These are phyloP conservation scores for Agelaius tricolor DNA, from an alignment of 2,113 vertebrate genomes.

Conservation along the genomic window DNA sequence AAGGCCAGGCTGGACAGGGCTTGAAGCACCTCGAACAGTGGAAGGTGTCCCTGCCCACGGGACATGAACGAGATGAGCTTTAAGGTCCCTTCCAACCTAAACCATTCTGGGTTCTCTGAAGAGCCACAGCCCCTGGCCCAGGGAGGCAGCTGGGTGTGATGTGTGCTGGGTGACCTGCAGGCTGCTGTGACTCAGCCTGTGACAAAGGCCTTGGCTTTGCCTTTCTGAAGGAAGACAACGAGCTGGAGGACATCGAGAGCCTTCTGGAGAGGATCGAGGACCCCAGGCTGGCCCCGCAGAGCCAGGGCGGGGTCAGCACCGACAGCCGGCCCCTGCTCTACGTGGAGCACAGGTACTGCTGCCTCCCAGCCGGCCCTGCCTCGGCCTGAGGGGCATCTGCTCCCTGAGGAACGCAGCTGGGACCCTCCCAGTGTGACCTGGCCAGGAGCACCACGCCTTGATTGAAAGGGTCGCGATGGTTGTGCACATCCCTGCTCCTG, in stretches of 20 bases:
- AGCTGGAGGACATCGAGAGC: conserved; percentile 85
- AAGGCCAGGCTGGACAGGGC: accelerated
- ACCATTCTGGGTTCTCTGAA: background rate
- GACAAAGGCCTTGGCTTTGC: background rate
- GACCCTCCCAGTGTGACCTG: background rate
- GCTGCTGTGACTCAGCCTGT: background rate
- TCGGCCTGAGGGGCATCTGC: accelerated
- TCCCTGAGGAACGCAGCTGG: accelerated
- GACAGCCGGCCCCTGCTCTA: conserved; percentile 83
- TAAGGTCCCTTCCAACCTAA: background rate
- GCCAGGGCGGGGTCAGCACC: conserved; percentile 40
- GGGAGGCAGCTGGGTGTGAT: background rate
- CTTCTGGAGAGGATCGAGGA: conserved; percentile 86
- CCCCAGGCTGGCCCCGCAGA: conserved; percentile 71
- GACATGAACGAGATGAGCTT: background rate
- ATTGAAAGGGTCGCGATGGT: background rate
- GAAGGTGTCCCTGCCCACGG: background rate
- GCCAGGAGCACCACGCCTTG: background rate
- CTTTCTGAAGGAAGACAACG: conserved; percentile 64
- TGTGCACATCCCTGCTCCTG: background rate
- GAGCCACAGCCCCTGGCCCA: accelerated
- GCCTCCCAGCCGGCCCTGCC: background rate
- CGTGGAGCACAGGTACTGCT: conserved; percentile 89
- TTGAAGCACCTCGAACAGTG: background rate
- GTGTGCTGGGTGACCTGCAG: background rate